Evolutionary conservation across 2,113 vertebrate genomes (phyloP).

Genomic region (Suricata suricatta): DNA sequence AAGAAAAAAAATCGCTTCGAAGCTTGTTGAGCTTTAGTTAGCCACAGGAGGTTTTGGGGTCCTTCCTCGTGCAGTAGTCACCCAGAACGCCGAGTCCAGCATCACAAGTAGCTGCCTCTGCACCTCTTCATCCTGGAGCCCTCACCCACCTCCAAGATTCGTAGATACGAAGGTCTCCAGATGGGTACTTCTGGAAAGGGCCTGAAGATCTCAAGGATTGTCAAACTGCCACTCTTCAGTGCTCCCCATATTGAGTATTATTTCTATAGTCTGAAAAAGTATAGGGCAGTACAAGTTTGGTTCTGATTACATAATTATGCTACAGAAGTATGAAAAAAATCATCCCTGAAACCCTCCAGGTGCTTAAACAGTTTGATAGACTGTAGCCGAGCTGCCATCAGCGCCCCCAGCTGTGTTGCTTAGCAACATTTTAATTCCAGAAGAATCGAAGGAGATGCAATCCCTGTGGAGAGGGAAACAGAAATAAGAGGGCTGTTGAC

Average conservation of each 20-base stretch:
- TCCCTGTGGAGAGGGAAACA: slow-evolving; percentile 92
- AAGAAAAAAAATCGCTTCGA: neutral
- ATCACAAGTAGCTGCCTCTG: neutral
- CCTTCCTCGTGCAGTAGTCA: neutral
- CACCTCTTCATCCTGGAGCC: neutral
- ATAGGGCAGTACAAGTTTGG: slow-evolving; percentile 55
- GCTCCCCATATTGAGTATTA: slow-evolving; percentile 29
- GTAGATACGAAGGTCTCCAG: neutral
- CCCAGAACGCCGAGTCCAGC: neutral
- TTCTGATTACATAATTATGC: slow-evolving; percentile 83
- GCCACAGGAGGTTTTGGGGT: neutral
- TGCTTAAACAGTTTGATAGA: slow-evolving; percentile 88
- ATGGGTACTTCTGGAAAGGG: slow-evolving; percentile 41
- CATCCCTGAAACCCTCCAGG: slow-evolving; percentile 79
- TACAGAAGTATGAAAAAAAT: slow-evolving; percentile 74
- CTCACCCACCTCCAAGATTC: slow-evolving; percentile 26
- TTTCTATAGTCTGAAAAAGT: slow-evolving; percentile 74
- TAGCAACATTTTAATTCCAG: slow-evolving; percentile 95
- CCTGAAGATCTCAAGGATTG: neutral
- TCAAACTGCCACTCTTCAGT: slow-evolving; percentile 37
- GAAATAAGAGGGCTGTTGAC: slow-evolving; percentile 93
- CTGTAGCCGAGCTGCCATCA: slow-evolving; percentile 82
- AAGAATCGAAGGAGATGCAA: slow-evolving; percentile 93
- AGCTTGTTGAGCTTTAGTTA: neutral
- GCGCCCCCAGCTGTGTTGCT: slow-evolving; percentile 91